These are phyloP conservation scores for Patella caerulea DNA, from an alignment of 2,888 invertebrate species.

Conservation along the genomic window DNA sequence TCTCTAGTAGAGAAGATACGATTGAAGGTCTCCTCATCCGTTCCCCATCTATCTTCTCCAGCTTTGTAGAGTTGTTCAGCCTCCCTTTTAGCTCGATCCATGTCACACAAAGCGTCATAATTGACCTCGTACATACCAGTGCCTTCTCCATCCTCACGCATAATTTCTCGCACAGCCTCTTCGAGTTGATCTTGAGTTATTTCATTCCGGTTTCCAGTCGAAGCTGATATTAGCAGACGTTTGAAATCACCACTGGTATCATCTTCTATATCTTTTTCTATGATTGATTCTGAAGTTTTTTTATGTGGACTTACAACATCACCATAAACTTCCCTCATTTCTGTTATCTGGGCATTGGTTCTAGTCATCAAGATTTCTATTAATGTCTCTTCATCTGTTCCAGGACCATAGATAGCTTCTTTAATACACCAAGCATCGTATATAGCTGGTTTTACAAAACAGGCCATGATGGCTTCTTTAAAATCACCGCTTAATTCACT, in stretches of 20 bases:
- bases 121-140: conserved; percentile 65
- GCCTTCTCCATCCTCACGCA: conserved; percentile 43
- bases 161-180: conserved; percentile 59
- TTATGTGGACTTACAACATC: conserved; percentile 52
- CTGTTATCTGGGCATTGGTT: conserved; percentile 65
- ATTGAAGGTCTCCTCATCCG: conserved; percentile 67
- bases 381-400: conserved; percentile 68
- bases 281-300: conserved; percentile 45
- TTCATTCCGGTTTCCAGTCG: conserved; percentile 62
- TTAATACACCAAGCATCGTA: conserved; percentile 69
- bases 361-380: conserved; percentile 70
- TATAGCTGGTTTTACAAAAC: conserved; percentile 68
- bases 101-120: conserved; percentile 54
- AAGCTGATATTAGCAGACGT: conserved; percentile 86
- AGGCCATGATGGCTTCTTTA: conserved; percentile 58
- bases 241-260: conserved; percentile 95
- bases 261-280: conserved; percentile 86
- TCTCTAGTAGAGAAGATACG: conserved; percentile 62
- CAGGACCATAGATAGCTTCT: conserved; percentile 67
- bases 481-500: conserved; percentile 66
- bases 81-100: conserved; percentile 50
- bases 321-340: conserved; percentile 53
- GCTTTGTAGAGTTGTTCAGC: conserved; percentile 63
- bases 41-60: conserved; percentile 66
- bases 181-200: conserved; percentile 52